A percentile compares a stretch with the other conserved stretches of the same genome.
phyloP scores from a whole-genome alignment of 2,113 vertebrate species.

The Delphinapterus leucas region DNA sequence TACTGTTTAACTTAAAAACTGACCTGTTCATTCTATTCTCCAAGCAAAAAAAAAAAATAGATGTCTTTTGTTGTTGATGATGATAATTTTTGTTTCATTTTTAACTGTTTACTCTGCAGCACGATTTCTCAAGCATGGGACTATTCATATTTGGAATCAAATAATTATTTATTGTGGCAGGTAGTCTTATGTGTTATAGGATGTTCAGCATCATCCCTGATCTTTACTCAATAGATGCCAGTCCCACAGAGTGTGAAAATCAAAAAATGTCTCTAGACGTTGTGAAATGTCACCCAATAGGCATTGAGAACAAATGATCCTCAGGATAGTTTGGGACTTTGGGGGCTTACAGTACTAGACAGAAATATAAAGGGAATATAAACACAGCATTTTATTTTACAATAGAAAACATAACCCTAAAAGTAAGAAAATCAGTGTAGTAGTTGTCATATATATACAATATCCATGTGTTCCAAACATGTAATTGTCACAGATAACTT shows the following conservation, averaged over 20 bases:
- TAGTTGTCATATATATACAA: background rate
- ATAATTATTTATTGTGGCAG: background rate
- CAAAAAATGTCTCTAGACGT: background rate
- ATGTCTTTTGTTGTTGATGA: background rate
- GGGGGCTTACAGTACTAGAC: background rate
- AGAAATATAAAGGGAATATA: background rate
- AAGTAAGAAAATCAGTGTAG: background rate
- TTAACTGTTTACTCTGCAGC: background rate
- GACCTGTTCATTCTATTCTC: background rate
- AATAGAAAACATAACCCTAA: background rate
- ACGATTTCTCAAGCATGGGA: background rate
- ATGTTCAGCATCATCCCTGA: background rate
- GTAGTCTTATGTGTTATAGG: background rate
- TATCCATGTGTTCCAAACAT: background rate
- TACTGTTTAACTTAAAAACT: background rate
- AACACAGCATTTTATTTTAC: background rate
- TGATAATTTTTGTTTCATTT: background rate
- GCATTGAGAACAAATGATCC: background rate
- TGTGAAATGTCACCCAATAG: background rate
- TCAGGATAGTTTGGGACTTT: background rate
- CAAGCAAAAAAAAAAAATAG: background rate
- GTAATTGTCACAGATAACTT: background rate
- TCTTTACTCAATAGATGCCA: background rate
- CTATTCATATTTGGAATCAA: background rate
- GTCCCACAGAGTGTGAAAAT: background rate